These are phyloP conservation scores for Pyxicephalus adspersus DNA, from an alignment of 2,113 vertebrate genomes.

Conservation along the genomic window DNA sequence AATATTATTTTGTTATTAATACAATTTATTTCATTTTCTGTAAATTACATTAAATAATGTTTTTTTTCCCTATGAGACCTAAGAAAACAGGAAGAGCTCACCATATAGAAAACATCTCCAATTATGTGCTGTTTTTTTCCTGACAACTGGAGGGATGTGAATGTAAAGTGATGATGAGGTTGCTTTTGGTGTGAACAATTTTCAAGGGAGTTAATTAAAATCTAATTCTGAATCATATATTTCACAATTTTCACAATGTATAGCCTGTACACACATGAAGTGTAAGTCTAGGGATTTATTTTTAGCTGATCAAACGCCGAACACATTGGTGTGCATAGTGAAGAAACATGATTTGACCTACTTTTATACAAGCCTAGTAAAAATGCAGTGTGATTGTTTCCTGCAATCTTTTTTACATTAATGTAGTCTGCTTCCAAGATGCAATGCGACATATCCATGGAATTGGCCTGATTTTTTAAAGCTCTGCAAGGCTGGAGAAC, in stretches of 20 bases:
- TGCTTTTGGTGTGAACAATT: constrained; percentile 71
- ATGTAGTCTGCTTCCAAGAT: background rate
- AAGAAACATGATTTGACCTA: constrained; percentile 16
- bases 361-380: background rate
- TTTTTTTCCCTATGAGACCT: background rate
- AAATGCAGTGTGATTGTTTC: background rate
- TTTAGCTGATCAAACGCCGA: constrained; percentile 57
- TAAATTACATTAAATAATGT: too few species aligned
- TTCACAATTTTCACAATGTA: constrained; percentile 65
- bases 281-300: constrained; percentile 63
- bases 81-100: background rate
- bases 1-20: too few species aligned
- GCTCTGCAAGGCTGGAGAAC: too few species aligned
- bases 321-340: constrained; percentile 13
- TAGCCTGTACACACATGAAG: constrained; percentile 59
- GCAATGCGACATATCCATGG: too few species aligned
- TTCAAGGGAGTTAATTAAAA: constrained; percentile 82
- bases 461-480: too few species aligned
- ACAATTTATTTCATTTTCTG: too few species aligned
- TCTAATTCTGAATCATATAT: constrained; percentile 67
- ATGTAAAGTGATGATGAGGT: constrained; percentile 66
- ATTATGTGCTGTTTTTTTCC: constrained; percentile 43
- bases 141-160: constrained; percentile 51
- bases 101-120: constrained; percentile 11
- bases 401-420: background rate